phyloP scores from a whole-genome alignment of 64 coral and sea anemone genomes.

The Astreopora myriophthalma region DNA sequence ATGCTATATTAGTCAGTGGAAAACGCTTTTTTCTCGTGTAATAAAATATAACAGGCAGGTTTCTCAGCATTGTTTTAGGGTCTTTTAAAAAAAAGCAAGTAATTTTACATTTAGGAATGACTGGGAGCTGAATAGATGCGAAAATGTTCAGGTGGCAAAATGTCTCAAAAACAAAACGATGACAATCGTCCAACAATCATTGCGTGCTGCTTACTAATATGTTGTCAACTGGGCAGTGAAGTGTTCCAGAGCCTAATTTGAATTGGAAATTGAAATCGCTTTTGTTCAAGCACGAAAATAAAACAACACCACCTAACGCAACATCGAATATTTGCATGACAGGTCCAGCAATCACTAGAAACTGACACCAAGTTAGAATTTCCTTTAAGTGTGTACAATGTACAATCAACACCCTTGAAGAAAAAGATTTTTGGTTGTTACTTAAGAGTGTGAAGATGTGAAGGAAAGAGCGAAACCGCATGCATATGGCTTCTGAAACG shows the following conservation, averaged over 20 bases:
- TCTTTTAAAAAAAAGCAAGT: not conserved
- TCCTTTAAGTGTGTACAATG: not conserved
- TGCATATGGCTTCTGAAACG: not conserved
- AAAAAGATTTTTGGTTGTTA: not conserved
- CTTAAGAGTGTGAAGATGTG: not conserved
- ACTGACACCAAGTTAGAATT: not conserved
- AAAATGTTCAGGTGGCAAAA: not conserved
- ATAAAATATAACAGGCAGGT: not conserved
- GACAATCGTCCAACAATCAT: not conserved
- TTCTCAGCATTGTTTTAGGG: not conserved
- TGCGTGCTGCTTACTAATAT: not conserved
- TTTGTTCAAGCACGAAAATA: not conserved
- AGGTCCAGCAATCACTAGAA: not conserved
- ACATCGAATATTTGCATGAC: not conserved
- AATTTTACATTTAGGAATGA: too few relatives aligned
- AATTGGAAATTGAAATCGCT: conserved; percentile 58
- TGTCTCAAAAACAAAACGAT: not conserved
- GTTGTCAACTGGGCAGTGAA: not conserved
- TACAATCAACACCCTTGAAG: not conserved
- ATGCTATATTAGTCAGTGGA: too few relatives aligned
- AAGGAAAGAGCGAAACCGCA: not conserved
- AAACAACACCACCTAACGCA: conserved; percentile 15
- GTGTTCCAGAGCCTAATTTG: conserved; percentile 34
- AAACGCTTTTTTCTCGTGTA: not conserved
- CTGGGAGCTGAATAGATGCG: not conserved